Evolutionary conservation across 37 sponge, comb jelly and placozoan species (phyloP).

Genomic region (Eunapius fragilis): DNA sequence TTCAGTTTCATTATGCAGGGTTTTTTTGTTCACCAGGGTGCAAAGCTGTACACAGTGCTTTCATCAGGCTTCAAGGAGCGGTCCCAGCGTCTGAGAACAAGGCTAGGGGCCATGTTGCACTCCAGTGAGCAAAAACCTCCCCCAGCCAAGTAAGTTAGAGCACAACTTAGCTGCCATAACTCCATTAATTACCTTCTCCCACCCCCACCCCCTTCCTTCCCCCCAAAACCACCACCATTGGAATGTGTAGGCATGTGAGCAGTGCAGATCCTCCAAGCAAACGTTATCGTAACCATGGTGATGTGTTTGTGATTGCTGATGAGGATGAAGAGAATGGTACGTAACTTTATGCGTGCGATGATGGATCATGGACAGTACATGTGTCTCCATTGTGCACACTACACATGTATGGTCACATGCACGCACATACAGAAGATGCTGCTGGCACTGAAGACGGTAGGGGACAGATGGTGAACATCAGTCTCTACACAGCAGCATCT

Average conservation of each 20-base stretch:
- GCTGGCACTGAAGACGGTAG: slow-evolving; percentile 78
- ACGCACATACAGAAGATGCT: slow-evolving; percentile 18
- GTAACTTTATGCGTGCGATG: background rate
- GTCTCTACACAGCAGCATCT: slow-evolving; percentile 62
- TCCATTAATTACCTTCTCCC: too few relatives aligned
- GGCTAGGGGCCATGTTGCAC: slow-evolving; percentile 23
- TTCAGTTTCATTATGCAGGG: too few relatives aligned
- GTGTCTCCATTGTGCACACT: background rate
- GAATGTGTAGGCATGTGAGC: slow-evolving; percentile 66
- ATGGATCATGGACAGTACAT: background rate
- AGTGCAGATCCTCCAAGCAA: slow-evolving; percentile 64
- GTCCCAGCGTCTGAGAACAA: slow-evolving; percentile 46
- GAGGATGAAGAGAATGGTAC: slow-evolving; percentile 85
- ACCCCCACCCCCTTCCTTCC: background rate
- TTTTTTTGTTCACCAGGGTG: slow-evolving; percentile 27
- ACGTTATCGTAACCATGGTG: slow-evolving; percentile 72
- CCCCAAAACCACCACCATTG: too few relatives aligned
- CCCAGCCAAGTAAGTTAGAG: slow-evolving; percentile 23
- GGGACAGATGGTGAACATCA: slow-evolving; percentile 79
- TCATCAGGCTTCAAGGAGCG: slow-evolving; percentile 48
- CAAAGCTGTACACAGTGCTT: slow-evolving; percentile 53
- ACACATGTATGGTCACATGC: background rate
- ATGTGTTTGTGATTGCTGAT: slow-evolving; percentile 94
- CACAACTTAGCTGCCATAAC: background rate
- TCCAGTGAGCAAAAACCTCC: slow-evolving; percentile 12